Conservation (phyloP, 2,113 vertebrate species). For the Numida meleagris region DNA sequence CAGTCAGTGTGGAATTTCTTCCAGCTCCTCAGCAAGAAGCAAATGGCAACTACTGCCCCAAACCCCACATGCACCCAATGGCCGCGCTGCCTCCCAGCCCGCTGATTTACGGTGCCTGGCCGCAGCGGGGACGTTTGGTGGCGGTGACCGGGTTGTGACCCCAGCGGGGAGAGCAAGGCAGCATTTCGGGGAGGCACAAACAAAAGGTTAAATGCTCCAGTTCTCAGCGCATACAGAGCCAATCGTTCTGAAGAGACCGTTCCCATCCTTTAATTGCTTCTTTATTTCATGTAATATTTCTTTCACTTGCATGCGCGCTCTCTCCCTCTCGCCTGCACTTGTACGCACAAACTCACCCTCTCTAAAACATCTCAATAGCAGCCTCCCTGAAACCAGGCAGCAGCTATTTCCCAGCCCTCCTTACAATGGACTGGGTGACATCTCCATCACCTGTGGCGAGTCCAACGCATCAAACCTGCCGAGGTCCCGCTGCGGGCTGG, state of each 20-base stretch:
- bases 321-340: background rate
- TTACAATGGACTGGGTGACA: background rate
- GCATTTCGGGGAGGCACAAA: constrained; percentile 82
- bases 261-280: constrained; percentile 24
- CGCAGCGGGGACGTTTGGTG: constrained; percentile 76
- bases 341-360: background rate
- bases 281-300: constrained; percentile 38
- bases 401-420: background rate
- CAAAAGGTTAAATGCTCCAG: constrained; percentile 78
- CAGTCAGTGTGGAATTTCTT: background rate
- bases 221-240: constrained; percentile 67
- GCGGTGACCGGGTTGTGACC: constrained; percentile 85
- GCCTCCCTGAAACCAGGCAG: background rate
- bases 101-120: constrained; percentile 81
- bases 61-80: background rate
- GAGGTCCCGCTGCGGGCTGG: background rate
- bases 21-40: background rate
- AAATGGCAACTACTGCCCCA: background rate
- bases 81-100: constrained; percentile 3
- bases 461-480: background rate
- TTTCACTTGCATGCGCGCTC: rapidly evolving
- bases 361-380: background rate
- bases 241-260: constrained; percentile 71
- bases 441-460: background rate
- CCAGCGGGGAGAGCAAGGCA: constrained; percentile 75